Conservation (phyloP, 2,888 invertebrate genomes). For the Keiferia lycopersicella region DNA sequence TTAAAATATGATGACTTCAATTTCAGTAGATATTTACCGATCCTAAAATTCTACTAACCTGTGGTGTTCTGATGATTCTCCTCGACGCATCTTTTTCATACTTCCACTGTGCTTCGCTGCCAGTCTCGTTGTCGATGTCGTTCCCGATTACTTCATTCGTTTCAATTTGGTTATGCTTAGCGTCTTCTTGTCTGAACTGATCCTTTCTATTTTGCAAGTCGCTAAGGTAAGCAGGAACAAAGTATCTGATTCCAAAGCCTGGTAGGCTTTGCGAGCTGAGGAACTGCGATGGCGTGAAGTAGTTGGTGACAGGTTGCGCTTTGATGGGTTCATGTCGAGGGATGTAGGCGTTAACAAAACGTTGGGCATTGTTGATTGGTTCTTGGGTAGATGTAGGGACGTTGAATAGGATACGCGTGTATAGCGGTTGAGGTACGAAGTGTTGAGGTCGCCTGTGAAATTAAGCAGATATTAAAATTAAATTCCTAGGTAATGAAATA, state of each 20-base stretch:
- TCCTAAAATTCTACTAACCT: slow-evolving; percentile 42
- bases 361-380: slow-evolving; percentile 63
- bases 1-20: too few relatives aligned
- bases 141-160: slow-evolving; percentile 52
- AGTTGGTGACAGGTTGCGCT: slow-evolving; percentile 46
- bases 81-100: slow-evolving; percentile 65
- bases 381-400: slow-evolving; percentile 42
- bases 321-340: slow-evolving; percentile 48
- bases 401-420: slow-evolving; percentile 64
- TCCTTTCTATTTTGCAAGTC: slow-evolving; percentile 45
- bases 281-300: slow-evolving; percentile 58
- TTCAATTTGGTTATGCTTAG: slow-evolving; percentile 61
- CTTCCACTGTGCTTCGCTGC: slow-evolving; percentile 65
- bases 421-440: slow-evolving; percentile 68
- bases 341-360: slow-evolving; percentile 68
- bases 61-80: slow-evolving; percentile 54
- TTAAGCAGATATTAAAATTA: background rate
- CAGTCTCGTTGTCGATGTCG: slow-evolving; percentile 49
- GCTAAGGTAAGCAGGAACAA: slow-evolving; percentile 57
- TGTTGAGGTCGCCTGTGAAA: slow-evolving; percentile 65
- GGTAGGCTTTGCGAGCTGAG: slow-evolving; percentile 68
- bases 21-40: too few relatives aligned
- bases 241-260: slow-evolving; percentile 69
- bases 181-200: slow-evolving; percentile 59
- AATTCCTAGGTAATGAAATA: too few relatives aligned